Percentiles rank a stretch among this genome's conserved stretches.
Evolutionary conservation across 2,797 vertebrate species (phyloP).

Genomic region (Pseudomugil tenellus): DNA sequence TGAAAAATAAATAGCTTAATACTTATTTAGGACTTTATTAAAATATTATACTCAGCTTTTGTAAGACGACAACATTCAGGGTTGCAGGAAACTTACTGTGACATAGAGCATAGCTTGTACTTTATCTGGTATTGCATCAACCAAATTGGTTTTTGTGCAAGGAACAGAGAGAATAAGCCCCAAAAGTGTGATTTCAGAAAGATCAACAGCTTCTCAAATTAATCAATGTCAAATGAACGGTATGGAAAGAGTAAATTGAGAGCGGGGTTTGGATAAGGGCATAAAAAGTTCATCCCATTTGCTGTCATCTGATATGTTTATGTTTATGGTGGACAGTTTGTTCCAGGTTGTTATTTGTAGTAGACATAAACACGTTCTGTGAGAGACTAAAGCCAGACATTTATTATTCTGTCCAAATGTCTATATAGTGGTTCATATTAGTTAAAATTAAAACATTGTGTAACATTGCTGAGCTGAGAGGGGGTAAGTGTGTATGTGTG

Average conservation of each 20-base stretch:
- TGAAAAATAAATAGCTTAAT: not conserved
- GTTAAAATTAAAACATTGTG: not conserved
- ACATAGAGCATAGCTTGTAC: not conserved
- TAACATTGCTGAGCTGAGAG: no score
- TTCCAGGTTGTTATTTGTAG: not conserved
- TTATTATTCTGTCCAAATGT: not conserved
- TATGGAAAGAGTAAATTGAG: not conserved
- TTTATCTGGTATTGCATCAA: not conserved
- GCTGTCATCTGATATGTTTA: conserved; percentile 5
- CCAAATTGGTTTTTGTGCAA: not conserved
- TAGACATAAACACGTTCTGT: not conserved
- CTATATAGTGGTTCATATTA: not conserved
- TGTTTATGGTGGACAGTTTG: not conserved
- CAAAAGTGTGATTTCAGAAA: not conserved
- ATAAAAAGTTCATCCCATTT: not conserved
- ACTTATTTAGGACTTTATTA: not conserved
- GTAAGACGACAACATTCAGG: not conserved
- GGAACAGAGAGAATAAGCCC: not conserved
- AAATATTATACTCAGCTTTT: not conserved
- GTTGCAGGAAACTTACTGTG: not conserved
- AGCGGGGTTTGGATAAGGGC: not conserved
- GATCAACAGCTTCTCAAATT: not conserved
- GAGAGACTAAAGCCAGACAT: not conserved
- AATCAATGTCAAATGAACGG: not conserved
- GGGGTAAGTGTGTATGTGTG: not conserved